A percentile compares a stretch with the other conserved stretches of the same genome.
These are phyloP conservation scores for Leucosticte australis DNA, from an alignment of 2,113 vertebrate genomes.

Conservation along the genomic window DNA sequence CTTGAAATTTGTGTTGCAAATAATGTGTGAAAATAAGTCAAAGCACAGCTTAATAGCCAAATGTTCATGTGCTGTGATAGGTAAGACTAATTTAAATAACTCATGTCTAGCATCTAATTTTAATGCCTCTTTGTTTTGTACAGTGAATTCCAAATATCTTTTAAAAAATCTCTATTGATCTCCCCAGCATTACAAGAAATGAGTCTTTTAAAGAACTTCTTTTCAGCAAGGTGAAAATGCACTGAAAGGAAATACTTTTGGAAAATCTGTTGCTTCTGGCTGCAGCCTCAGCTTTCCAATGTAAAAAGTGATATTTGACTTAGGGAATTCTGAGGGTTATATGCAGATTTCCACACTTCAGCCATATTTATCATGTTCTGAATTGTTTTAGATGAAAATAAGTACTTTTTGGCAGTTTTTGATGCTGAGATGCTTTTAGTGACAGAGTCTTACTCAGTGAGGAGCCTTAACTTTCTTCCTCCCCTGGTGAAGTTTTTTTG, in stretches of 20 bases:
- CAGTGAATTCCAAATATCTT: background rate
- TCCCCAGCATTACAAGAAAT: background rate
- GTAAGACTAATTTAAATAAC: background rate
- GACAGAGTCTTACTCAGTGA: background rate
- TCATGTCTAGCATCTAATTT: background rate
- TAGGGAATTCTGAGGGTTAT: background rate
- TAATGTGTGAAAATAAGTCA: background rate
- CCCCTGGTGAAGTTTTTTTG: background rate
- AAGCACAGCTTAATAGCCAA: background rate
- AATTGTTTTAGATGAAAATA: background rate
- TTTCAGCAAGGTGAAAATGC: background rate
- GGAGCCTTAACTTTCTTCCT: background rate
- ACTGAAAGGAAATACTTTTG: background rate
- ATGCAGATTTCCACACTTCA: background rate
- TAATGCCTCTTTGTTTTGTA: background rate
- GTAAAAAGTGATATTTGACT: background rate
- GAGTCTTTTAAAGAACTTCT: background rate
- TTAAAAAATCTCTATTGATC: background rate
- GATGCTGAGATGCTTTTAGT: background rate
- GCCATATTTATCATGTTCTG: background rate
- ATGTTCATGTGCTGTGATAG: background rate
- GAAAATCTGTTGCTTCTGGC: background rate
- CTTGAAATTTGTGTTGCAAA: background rate
- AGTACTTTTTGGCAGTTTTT: background rate
- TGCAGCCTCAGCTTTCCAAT: background rate